Base-by-base conservation (phyloP, 2,888 invertebrate species). In the Chorisops tibialis region DNA sequence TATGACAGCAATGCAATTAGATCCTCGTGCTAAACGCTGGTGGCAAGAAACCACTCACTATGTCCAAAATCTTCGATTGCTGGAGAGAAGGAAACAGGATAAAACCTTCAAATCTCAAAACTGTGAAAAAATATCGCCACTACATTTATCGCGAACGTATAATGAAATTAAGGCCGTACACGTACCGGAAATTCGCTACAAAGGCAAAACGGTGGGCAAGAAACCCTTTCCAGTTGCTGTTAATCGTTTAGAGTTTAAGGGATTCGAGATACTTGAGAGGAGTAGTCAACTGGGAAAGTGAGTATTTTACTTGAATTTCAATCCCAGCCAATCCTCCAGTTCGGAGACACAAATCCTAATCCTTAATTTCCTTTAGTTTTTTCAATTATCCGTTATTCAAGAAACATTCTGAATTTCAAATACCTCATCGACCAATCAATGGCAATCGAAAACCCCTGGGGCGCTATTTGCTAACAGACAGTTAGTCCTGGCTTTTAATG, bases 21-120 rank as follows among this genome's bases (percentile, higher is more conserved):
- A 64, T 6, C 48, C 61, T 6, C 59, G 68, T 12, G 68, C 67
- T 0, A 68, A 63, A 41, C 61, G 56, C 21, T 70, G 70, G 70
- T 70, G 70, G 70, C 30, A 14, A 6, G 61, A 64, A 21, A 65
- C 69, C 3, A 37, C 67, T 1, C 54, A 64, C 7, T 69, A 68
- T 35, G 24, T 70, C 3, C 65, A 65, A 16, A 12, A 37, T 2
- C 59, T 68, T 1, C 54, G 59, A 11, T 22, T 47, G 4, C 12
- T 59, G 18, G 47, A 48, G 19, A 45, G 16, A 19, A 38, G 21
- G 19, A 52, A 38, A 21, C 6, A 35, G 35, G 18, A 35, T 14
- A 4, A 35, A 14, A 16, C 11, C 30, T 4, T 11, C 7, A 16
- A 50, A 50, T 12, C 19, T 6, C 45, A 21, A 39, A 14, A 19